Base-by-base conservation (phyloP, 1,140 invertebrate species). In the Apis dorsata region DNA sequence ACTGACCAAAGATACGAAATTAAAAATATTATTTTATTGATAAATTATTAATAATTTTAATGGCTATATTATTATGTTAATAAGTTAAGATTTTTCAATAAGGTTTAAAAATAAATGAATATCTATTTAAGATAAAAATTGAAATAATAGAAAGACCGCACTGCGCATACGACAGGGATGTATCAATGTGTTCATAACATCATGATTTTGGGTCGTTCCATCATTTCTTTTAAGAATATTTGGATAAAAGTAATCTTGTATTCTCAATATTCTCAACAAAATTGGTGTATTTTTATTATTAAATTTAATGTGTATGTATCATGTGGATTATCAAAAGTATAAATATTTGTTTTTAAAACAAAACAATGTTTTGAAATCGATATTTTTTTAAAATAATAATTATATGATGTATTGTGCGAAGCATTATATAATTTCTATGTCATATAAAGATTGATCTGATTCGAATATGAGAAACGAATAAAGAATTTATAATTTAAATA, bases 91-190 rank as follows among this genome's bases (percentile, higher is more conserved):
- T 83, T 85, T 85, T 79, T 83, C 49, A 51, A 13, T 21, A 15
- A 1, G 9, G 19, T 59, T 63, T 34, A 4, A 0, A 55, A 15
- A 85, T 59, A 85, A 85, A 85, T 75, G 9, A 83, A 74, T 83
- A 70, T 55, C 19, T 34, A 8, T 60, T 76, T 76, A 0, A 2
- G 11, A 5, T 28, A 24, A 34, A 76, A 85, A 82, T 74, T 7
- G n/a, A 70, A 60, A 62, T 19, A 68, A 19, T 70, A 69, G 15
- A 28, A 17, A 2, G 65, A 65, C 44, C 15, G 70, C 60, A 86
- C 85, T 84, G 85, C 85, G 85, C 85, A 86, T 76, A 63, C 53
- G 7, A 70, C 85, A 86, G 85, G 85, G 68, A 60, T 77, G 82
- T 86, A 81, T 53, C 62, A 75, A 75, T 55, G 17, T n/a, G 34